Evolutionary conservation across 2,888 invertebrate genomes (phyloP).

Genomic region (Drosophila differens): DNA sequence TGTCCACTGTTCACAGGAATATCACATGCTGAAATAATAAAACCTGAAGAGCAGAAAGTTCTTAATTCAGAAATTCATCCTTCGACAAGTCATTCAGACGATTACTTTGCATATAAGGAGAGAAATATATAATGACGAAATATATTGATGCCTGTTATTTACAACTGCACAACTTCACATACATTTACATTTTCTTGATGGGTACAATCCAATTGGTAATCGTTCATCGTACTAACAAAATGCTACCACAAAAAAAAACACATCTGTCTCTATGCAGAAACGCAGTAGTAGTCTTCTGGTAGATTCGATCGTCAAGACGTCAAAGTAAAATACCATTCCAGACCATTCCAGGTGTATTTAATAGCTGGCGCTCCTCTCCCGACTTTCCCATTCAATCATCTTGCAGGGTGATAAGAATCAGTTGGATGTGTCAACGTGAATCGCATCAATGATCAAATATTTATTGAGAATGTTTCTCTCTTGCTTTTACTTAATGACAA

Average conservation of each 20-base stretch:
- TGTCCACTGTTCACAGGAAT: slow-evolving; percentile 2
- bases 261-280: background rate
- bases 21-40: slow-evolving; percentile 1
- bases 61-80: background rate
- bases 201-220: background rate
- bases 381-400: background rate
- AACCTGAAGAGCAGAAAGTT: background rate
- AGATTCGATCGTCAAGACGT: background rate
- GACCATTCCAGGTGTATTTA: background rate
- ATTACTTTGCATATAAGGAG: background rate
- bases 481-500: background rate
- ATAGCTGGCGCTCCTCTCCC: background rate
- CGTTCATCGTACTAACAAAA: background rate
- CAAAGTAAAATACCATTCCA: background rate
- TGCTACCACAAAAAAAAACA: background rate
- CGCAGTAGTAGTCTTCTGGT: background rate
- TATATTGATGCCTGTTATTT: background rate
- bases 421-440: background rate
- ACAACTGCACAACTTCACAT: background rate
- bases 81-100: background rate
- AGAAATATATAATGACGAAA: background rate
- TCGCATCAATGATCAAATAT: background rate
- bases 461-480: background rate
- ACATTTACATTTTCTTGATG: background rate
- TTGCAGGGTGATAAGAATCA: background rate